Conservation (phyloP, 2,797 vertebrate genomes). For the Anguilla anguilla region DNA sequence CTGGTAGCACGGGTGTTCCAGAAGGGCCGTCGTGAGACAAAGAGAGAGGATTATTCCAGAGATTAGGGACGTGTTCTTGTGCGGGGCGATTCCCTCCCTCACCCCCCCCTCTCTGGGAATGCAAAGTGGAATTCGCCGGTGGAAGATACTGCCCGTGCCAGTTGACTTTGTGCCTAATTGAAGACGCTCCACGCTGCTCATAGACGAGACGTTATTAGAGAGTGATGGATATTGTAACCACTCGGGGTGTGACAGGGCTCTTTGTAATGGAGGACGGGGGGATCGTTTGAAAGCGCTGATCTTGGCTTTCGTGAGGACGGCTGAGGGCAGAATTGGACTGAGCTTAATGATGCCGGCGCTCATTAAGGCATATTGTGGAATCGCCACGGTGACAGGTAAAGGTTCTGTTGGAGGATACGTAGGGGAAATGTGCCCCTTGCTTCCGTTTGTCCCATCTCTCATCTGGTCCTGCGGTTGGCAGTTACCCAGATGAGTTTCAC, state of each 20-base stretch:
- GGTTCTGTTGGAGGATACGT: neutral
- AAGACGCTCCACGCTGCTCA: neutral
- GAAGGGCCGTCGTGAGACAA: neutral
- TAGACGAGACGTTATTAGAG: neutral
- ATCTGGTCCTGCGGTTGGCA: neutral
- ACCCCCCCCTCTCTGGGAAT: neutral
- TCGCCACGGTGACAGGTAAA: neutral
- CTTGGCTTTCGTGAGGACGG: neutral
- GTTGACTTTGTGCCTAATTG: neutral
- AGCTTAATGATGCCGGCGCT: neutral
- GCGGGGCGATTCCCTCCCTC: neutral
- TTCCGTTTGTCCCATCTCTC: neutral
- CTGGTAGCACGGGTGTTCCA: neutral
- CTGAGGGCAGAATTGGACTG: neutral
- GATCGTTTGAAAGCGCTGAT: neutral
- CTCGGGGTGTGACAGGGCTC: neutral
- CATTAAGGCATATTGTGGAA: no score
- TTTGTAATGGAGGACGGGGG: neutral
- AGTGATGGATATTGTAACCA: neutral
- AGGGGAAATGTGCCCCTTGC: neutral
- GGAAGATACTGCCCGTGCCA: neutral
- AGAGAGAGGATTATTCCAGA: neutral
- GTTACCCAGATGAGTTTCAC: neutral
- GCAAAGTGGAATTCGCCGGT: neutral
- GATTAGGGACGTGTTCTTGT: slow-evolving; percentile 4